A percentile compares a stretch with the other conserved stretches of the same genome.
phyloP scores from a whole-genome alignment of 2,888 invertebrate genomes.

The Pseudoips prasinana region DNA sequence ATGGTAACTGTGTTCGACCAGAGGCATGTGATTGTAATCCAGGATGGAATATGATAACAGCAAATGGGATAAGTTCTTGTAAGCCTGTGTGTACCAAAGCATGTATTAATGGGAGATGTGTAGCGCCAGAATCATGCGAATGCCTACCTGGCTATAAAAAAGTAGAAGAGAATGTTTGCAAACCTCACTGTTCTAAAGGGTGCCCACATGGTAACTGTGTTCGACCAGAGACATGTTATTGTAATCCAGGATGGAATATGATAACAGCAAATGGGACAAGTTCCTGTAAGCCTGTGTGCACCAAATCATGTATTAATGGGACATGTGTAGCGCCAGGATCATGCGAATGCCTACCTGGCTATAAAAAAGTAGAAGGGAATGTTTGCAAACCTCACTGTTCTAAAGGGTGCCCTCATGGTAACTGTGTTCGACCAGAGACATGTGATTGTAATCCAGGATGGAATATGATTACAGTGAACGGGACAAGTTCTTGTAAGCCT shows the following conservation, averaged over 20 bases:
- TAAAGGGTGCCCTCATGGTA: constrained; percentile 8
- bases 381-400: constrained; percentile 14
- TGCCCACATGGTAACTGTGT: constrained; percentile 9
- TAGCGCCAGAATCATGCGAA: constrained; percentile 10
- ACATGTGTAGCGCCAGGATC: constrained; percentile 12
- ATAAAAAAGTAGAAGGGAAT: background rate
- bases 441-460: constrained; percentile 15
- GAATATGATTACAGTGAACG: constrained; percentile 3
- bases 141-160: constrained; percentile 5
- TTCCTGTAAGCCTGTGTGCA: constrained; percentile 17
- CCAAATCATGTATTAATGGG: constrained; percentile 3
- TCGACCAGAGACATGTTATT: constrained; percentile 9
- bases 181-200: constrained; percentile 3
- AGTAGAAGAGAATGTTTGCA: background rate
- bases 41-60: constrained; percentile 2
- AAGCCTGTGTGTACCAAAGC: constrained; percentile 9
- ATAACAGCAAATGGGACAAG: too few relatives aligned
- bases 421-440: constrained; percentile 12
- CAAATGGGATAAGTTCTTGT: background rate
- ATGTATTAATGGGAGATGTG: constrained; percentile 10
- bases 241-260: constrained; percentile 12
- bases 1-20: constrained; percentile 2
- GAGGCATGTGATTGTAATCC: constrained; percentile 1
- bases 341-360: constrained; percentile 9
- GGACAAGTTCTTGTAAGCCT: constrained; percentile 6